Base-by-base conservation (phyloP, 2,888 invertebrate genomes). In the Sphinx pinastri region DNA sequence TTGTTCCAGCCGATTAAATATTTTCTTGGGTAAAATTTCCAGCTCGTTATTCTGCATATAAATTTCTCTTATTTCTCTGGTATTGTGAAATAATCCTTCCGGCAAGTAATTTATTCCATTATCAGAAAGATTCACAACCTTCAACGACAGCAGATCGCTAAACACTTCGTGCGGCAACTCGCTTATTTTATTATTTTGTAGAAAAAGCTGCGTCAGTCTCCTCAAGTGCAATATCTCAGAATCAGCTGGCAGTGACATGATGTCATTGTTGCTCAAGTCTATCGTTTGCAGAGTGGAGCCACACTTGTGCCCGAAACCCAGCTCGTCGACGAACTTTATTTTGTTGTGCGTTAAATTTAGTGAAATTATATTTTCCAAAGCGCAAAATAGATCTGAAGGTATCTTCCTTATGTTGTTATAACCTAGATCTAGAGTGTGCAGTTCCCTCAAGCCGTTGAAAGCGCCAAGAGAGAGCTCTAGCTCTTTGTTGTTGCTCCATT, bases 1-100 rank as follows among this genome's bases (percentile, higher is more conserved):
- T 91, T 98, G 97, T 88, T 98, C 97, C 82, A 98, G 93, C 69
- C 97, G 96, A 84, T 97, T 97, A 92, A 99, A 97, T 79, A 98
- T 95, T 73, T 97, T 97, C 82, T 96, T 96, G 72, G 98, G 97
- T 80, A 98, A 93, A 83, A 96, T 97, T 87, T 96, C 97, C 81
- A 98, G 94, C 80, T 97, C 97, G 91, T 98, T 98, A 93, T 97
- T 96, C 85, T 97, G 97, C 84, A 98, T 94, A 90, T 98, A 97
- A 82, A 98, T 95, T 91, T 98, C 98, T 67, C 97, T 96, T 76
- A 98, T 94, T 87, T 98, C 97, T 76, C 96, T 95, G 75, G 97
- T 96, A 81, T 96, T 96, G 76, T 96, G 95, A 89, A 99, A 98
- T 75, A 98, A 91, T 72, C 96, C 96, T 78, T 97, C 96, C 10